Base-by-base conservation (phyloP, 2,113 vertebrate species). In the Oostethus manadensis region DNA sequence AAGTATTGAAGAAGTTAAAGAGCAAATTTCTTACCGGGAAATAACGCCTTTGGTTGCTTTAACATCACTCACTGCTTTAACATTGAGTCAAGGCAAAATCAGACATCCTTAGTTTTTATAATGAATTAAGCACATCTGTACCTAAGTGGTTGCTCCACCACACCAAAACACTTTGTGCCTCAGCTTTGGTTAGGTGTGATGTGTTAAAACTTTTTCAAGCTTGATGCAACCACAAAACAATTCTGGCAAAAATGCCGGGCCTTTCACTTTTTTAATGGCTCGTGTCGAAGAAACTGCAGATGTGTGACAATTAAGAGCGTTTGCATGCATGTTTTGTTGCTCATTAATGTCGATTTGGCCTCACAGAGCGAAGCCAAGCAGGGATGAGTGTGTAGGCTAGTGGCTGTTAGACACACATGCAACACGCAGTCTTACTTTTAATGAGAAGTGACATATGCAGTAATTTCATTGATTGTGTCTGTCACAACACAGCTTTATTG, bases 391-490 rank as follows among this genome's bases (percentile, higher is more conserved):
- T 53, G 48, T 56, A 64, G 61, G 48, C 7, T 33, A 33, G 29
- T 3, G 29, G 29, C 29, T 33, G 29, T 60, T 47, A 42, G 38
- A 42, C 35, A 35, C 20, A 15, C 46, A 51, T 68, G 15, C 56
- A 33, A 33, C 29, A 33, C 29, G 8, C 29, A 33, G n/a, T n/a
- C 29, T 33, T 29, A 26, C 48, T 67, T 59, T 10, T 70, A 59
- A 66, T 54, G 46, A 66, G 54, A 68, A 60, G 64, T 60, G 50
- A 61, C 68, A 57, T 59, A 9, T 6, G 10, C 55, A n/a, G 66
- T 61, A 64, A 69, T 69, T 75, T 64, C 56, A 71, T 59, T 60
- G 54, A 73, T 70, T 76, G 51, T 69, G 43, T 62, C 58, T 69
- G 64, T n/a, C 70, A 62, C 64, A 55, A 54, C 62, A 48, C 17